Base-by-base conservation (phyloP, 1,140 invertebrate species). In the Heliconius hewitsoni region DNA sequence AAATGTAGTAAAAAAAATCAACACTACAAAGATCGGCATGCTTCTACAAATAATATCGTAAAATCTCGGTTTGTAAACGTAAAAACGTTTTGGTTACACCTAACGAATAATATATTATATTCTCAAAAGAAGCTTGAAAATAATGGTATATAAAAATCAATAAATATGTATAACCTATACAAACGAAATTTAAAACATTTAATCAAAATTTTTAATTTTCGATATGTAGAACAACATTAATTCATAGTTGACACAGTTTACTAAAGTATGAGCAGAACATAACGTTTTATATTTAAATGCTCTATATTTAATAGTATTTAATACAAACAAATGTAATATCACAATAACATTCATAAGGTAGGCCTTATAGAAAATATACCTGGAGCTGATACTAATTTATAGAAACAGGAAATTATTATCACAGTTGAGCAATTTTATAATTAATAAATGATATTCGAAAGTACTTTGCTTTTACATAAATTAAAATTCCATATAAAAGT, bases 381-480 rank as follows among this genome's bases (percentile, higher is more conserved):
- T 60, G 8, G 23, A 60, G n/a, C 57, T 11, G n/a, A 3, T 66
- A 66, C 11, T 66, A 66, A 30, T 66, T 60, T 13, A 60, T n/a
- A n/a, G 57, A 11, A 66, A 66, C 60, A 66, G 27, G 60, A 66
- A 66, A 66, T 66, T 66, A 16, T 66, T 66, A 27, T 13, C 27
- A 66, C 30, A 66, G 23, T 66, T 66, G 16, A 66, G 60, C 13
- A 66, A 66, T 66, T 66, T 66, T 66, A 30, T 66, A 66, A 30
- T 66, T 66, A 66, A 66, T 30, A 66, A 30, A 66, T 4, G 11
- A 66, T 16, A 66, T 66, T 66, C 27, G 27, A 66, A 66, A 66
- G 60, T 66, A 16, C 30, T 66, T 3, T 5, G 27, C 60, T 66
- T 66, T 66, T 27, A 66, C 60, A 66, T 66, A 30, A 66, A 27